Base-by-base conservation (phyloP, 1,140 invertebrate genomes). In the Ooceraea biroi region DNA sequence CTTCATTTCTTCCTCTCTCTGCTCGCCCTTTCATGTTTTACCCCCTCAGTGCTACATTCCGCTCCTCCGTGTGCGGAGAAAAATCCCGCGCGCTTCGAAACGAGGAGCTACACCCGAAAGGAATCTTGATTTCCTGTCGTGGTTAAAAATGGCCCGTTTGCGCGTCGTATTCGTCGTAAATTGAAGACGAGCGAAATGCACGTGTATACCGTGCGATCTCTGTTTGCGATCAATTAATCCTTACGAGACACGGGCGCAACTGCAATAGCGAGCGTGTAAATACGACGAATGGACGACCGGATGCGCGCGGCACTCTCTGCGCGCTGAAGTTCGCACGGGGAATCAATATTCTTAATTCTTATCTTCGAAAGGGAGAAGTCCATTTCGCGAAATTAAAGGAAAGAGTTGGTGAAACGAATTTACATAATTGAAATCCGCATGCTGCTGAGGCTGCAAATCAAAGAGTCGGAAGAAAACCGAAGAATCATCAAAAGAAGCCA, bases 91-190 rank as follows among this genome's bases (percentile, higher is more conserved):
- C 30, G 66, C 36, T 55, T 25, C 27, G 12, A n/a, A 66, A 66
- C 36, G 36, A 80, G 68, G 27, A 84, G 60, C 10, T 50, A 63
- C 57, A 48, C 3, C 4, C 58, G 58, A 77, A 71, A 63, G 68
- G 78, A 84, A 88, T 88, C 73, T 85, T 88, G 84, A 89, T 87
- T 88, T 73, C 68, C 61, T 66, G 61, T 82, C 61, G 57, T 22
- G 57, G 66, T 73, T 76, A 58, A 84, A 85, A 90, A 88, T 87
- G 85, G 77, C 66, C 46, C 19, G 36, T 46, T 19, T 41, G 55
- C 27, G 41, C 46, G 2, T 11, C 25, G 22, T 46, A 72, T 58
- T 22, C 19, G n/a, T 52, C 69, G 83, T 77, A 88, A 83, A 88
- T 83, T 88, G 69, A 86, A 36, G 36, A 72, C 68, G 41, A 80